A percentile compares a stretch with the other conserved stretches of the same genome.
Evolutionary conservation across 1,140 invertebrate genomes (phyloP).

Genomic region (Drosophila leontia): DNA sequence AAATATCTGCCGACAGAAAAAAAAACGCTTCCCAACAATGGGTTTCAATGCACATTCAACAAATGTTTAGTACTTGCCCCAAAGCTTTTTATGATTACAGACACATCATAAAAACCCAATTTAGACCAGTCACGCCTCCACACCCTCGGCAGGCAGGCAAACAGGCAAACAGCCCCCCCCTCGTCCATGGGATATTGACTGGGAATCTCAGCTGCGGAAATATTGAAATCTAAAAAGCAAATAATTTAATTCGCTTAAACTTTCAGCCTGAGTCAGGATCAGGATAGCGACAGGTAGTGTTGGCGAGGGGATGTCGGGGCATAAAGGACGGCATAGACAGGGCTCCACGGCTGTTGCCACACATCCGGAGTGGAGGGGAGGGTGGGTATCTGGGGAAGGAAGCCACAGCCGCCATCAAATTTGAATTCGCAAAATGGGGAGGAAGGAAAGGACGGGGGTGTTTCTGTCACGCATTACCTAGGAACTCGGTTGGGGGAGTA

Average conservation of each 20-base stretch:
- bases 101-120: conserved; percentile 62
- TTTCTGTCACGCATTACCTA: conserved; percentile 76
- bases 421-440: conserved; percentile 64
- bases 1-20: neutral
- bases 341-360: conserved; percentile 59
- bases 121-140: conserved; percentile 49
- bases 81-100: conserved; percentile 62
- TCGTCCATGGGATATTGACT: conserved; percentile 62
- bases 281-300: conserved; percentile 15
- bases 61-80: conserved; percentile 55
- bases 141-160: conserved; percentile 11
- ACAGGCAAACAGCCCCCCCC: neutral
- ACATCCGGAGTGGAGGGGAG: conserved; percentile 48
- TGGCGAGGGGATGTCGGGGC: conserved; percentile 10
- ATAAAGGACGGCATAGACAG: conserved; percentile 47
- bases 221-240: conserved; percentile 84
- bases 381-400: conserved; percentile 32
- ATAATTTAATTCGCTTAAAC: conserved; percentile 84
- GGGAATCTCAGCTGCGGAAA: conserved; percentile 80
- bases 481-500: conserved; percentile 26
- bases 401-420: conserved; percentile 76
- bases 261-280: conserved; percentile 49
- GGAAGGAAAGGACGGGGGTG: conserved; percentile 10
- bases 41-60: conserved; percentile 37
- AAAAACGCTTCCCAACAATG: conserved; percentile 9